Percentiles rank a stretch among this genome's conserved stretches.
Conservation (phyloP, 2,113 vertebrate species). For the Prunella himalayana region DNA sequence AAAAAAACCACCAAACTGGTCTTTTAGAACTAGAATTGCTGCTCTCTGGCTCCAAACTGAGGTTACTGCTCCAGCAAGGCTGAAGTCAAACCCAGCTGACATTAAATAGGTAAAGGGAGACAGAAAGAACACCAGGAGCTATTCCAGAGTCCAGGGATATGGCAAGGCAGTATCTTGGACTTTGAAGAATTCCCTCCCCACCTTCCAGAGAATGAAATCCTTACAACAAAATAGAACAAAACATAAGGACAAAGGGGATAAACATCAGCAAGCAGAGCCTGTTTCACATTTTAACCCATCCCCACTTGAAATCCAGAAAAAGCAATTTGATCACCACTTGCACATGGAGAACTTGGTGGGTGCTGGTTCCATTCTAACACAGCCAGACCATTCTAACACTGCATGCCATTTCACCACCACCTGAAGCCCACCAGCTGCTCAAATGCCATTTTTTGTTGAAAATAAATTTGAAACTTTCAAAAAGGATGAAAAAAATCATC, state of each 20-base stretch:
- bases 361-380: background rate
- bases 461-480: background rate
- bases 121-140: background rate
- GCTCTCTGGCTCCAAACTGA: background rate
- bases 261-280: background rate
- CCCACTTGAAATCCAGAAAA: background rate
- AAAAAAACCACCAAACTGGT: background rate
- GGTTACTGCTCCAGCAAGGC: background rate
- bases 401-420: background rate
- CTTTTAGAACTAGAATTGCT: background rate
- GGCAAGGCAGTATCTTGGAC: background rate
- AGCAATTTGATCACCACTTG: background rate
- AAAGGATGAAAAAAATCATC: background rate
- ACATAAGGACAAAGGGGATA: background rate
- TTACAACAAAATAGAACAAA: background rate
- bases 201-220: background rate
- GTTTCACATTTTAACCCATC: background rate
- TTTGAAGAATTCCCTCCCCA: background rate
- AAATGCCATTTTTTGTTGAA: background rate
- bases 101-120: background rate
- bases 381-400: background rate
- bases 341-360: background rate
- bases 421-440: accelerated
- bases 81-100: background rate
- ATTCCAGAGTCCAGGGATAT: background rate